These are phyloP conservation scores for Hiodon alosoides DNA, from an alignment of 2,113 vertebrate species.

Conservation along the genomic window DNA sequence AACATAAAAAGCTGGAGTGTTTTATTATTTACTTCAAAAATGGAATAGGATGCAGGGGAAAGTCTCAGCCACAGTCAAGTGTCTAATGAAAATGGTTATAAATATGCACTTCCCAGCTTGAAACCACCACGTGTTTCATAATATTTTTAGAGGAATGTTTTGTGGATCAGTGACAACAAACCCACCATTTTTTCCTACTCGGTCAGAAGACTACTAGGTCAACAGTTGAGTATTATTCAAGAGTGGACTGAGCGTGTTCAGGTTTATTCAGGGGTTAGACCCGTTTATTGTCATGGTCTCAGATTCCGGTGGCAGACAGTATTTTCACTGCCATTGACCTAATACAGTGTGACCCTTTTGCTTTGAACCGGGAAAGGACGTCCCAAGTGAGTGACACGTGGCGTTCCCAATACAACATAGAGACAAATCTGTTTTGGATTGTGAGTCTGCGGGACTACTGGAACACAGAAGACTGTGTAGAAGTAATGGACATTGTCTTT, in stretches of 20 bases:
- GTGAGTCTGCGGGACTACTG: constrained; percentile 27
- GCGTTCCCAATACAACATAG: neutral
- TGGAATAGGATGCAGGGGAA: constrained; percentile 1
- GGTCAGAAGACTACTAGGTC: neutral
- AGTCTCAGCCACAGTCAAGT: constrained; percentile 19
- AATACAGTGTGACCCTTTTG: neutral
- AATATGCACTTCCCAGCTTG: neutral
- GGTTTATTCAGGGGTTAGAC: neutral
- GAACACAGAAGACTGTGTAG: constrained; percentile 26
- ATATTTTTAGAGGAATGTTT: neutral
- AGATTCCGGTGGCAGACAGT: neutral
- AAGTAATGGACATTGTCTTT: constrained; percentile 20
- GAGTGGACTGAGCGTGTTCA: neutral
- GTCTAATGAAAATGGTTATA: neutral
- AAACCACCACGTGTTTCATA: neutral
- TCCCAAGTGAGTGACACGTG: neutral
- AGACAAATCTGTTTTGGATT: constrained; percentile 37
- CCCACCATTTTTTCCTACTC: too few relatives aligned
- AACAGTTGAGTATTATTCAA: neutral
- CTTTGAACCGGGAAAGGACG: neutral
- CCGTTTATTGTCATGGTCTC: neutral
- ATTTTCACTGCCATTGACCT: constrained; percentile 9
- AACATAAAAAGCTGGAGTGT: constrained; percentile 13
- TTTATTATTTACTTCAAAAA: constrained; percentile 16
- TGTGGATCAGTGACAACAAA: too few relatives aligned